These are phyloP conservation scores for Megalonaias nervosa DNA, from an alignment of 1,140 invertebrate genomes.

Conservation along the genomic window DNA sequence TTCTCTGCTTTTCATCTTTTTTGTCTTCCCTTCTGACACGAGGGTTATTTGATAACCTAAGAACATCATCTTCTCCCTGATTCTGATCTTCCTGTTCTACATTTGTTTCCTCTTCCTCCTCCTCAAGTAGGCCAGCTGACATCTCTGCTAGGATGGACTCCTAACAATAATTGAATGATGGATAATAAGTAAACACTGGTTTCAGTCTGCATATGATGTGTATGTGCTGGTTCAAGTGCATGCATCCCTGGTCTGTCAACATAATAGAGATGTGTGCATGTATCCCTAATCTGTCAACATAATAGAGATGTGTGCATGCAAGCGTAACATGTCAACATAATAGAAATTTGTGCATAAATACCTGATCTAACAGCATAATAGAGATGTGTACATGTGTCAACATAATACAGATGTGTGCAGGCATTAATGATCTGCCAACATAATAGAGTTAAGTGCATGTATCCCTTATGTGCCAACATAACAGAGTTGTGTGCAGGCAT, in stretches of 20 bases:
- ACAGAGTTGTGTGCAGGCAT: too few relatives aligned
- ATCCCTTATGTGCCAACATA: too few relatives aligned
- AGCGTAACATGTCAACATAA: too few relatives aligned
- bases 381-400: too few relatives aligned
- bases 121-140: conserved; percentile 79
- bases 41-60: conserved; percentile 46
- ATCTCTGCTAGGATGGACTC: conserved; percentile 81
- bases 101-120: conserved; percentile 44
- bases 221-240: neutral
- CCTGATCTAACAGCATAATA: too few relatives aligned
- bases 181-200: neutral
- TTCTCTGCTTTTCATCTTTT: conserved; percentile 61
- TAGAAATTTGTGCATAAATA: too few relatives aligned
- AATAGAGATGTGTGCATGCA: too few relatives aligned
- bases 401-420: too few relatives aligned
- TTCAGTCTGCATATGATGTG: neutral
- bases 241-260: neutral
- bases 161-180: conserved; percentile 60
- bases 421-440: too few relatives aligned
- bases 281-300: too few relatives aligned
- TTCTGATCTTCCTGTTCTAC: conserved; percentile 45
- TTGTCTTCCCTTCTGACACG: conserved; percentile 51
- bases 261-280: too few relatives aligned
- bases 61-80: conserved; percentile 30
- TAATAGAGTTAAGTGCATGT: too few relatives aligned